These are phyloP conservation scores for Catharus ustulatus DNA, from an alignment of 2,797 vertebrate species.

Conservation along the genomic window DNA sequence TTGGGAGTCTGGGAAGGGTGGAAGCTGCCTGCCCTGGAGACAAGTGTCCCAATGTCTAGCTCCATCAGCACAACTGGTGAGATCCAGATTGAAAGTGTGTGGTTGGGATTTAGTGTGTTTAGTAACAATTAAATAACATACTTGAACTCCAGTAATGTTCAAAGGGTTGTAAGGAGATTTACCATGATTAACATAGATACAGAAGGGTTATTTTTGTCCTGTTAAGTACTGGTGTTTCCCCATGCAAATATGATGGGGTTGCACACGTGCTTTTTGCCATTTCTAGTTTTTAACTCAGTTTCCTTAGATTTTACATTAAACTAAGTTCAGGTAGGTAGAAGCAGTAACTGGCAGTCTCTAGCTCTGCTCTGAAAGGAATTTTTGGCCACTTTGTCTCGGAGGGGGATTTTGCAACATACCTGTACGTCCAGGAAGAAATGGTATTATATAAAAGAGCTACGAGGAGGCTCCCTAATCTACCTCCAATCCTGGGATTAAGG, in stretches of 20 bases:
- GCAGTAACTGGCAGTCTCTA: neutral
- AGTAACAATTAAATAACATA: conserved; percentile 33
- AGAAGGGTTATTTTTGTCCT: conserved; percentile 39
- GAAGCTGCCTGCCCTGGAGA: neutral
- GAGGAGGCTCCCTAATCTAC: conserved; percentile 13
- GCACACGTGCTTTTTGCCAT: neutral
- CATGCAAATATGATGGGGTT: neutral
- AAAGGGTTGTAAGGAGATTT: conserved; percentile 40
- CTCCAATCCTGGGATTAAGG: conserved; percentile 7
- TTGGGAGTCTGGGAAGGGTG: neutral
- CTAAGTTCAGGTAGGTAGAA: neutral
- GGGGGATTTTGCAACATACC: neutral
- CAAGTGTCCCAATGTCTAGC: neutral
- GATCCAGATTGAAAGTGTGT: neutral
- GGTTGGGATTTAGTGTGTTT: conserved; percentile 4
- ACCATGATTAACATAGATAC: neutral
- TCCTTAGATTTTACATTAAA: neutral
- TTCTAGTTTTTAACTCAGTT: neutral
- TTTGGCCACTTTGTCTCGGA: neutral
- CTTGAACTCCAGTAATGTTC: neutral
- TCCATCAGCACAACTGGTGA: neutral
- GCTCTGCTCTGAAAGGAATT: neutral
- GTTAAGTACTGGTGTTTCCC: conserved; percentile 23
- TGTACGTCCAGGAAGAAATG: neutral
- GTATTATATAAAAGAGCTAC: neutral